Evolutionary conservation across 1,140 invertebrate genomes (phyloP).

Genomic region (Frieseomelitta varia): DNA sequence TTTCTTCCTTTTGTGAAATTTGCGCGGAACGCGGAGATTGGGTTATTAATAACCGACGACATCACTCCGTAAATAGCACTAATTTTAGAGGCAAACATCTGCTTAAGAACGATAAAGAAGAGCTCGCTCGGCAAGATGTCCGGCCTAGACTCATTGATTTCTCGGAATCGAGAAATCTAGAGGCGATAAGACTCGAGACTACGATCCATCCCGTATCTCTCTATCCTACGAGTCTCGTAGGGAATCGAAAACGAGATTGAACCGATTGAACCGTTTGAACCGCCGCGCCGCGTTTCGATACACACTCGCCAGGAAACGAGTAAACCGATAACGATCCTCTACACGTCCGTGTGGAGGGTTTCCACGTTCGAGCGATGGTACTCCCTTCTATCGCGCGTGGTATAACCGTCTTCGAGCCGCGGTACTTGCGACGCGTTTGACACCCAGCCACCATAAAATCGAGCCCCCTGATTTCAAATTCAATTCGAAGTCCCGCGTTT

Average conservation of each 20-base stretch:
- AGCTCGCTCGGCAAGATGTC: background rate
- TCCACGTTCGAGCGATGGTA: constrained; percentile 39
- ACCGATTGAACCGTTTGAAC: constrained; percentile 34
- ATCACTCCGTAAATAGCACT: constrained; percentile 28
- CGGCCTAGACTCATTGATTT: constrained; percentile 17
- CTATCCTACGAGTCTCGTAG: constrained; percentile 7
- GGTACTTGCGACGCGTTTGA: constrained; percentile 71
- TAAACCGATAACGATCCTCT: constrained; percentile 63
- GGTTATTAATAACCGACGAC: constrained; percentile 35
- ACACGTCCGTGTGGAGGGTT: background rate
- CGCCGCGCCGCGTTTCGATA: constrained; percentile 54
- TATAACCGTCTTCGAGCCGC: constrained; percentile 42
- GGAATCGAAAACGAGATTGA: constrained; percentile 43
- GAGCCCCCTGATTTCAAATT: constrained; percentile 77
- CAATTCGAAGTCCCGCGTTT: constrained; percentile 74
- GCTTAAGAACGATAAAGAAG: constrained; percentile 32
- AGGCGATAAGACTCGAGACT: constrained; percentile 28
- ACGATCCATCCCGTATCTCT: constrained; percentile 13
- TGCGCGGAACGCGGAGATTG: constrained; percentile 5
- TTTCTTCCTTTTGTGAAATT: background rate
- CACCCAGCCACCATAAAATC: constrained; percentile 75
- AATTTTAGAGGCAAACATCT: constrained; percentile 47
- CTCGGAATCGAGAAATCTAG: constrained; percentile 26
- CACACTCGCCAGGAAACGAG: constrained; percentile 34
- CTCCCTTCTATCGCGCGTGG: background rate